Conservation (phyloP, 1,140 invertebrate genomes). For the Cryptotermes secundus region DNA sequence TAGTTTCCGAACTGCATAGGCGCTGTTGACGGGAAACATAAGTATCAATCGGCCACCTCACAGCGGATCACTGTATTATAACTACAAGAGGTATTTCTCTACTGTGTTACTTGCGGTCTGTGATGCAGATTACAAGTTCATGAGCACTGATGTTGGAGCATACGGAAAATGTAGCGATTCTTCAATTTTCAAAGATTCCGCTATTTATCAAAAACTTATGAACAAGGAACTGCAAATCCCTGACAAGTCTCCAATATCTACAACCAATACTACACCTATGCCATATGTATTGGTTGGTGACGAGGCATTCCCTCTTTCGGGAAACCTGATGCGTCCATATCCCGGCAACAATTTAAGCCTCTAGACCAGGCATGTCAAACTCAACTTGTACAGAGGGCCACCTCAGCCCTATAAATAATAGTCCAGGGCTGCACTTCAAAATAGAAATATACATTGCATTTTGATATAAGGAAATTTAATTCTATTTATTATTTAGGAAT, state of each 20-base stretch:
- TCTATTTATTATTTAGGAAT: no score
- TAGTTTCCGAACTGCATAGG: slow-evolving; percentile 45
- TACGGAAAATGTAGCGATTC: slow-evolving; percentile 43
- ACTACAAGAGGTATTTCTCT: slow-evolving; percentile 47
- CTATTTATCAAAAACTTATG: slow-evolving; percentile 28
- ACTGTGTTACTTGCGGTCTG: slow-evolving; percentile 45
- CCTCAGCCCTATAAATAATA: no score
- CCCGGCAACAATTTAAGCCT: slow-evolving; percentile 37
- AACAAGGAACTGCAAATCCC: slow-evolving; percentile 32
- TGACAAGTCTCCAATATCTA: slow-evolving; percentile 27
- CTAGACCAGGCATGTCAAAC: no score
- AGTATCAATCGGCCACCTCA: slow-evolving; percentile 37
- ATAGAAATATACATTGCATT: no score
- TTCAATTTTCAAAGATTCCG: slow-evolving; percentile 38
- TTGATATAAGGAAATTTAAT: no score
- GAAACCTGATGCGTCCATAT: slow-evolving; percentile 46
- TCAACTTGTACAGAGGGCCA: no score
- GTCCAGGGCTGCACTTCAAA: no score
- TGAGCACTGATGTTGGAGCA: slow-evolving; percentile 46
- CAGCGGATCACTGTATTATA: slow-evolving; percentile 43
- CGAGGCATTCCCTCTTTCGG: slow-evolving; percentile 49
- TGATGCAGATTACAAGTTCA: slow-evolving; percentile 47
- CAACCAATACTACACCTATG: slow-evolving; percentile 24
- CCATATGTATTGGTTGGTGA: slow-evolving; percentile 49
- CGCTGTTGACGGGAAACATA: slow-evolving; percentile 46